These are phyloP conservation scores for Anneissia japonica DNA, from an alignment of 35 echinoderm and acorn worm genomes.

Conservation along the genomic window DNA sequence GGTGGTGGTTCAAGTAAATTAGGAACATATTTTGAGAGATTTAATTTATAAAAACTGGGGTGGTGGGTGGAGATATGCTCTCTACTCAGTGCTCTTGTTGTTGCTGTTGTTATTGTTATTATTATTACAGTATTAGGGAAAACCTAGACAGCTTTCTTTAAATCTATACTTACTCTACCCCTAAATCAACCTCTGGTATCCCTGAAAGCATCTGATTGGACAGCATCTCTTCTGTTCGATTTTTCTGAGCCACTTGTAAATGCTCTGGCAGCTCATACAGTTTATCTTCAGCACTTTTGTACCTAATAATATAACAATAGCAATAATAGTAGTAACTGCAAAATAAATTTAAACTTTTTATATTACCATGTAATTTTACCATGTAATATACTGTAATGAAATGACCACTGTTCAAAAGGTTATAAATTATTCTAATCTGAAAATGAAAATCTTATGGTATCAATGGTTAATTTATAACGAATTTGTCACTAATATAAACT, in stretches of 20 bases:
- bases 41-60: neutral
- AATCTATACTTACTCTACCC: constrained; percentile 82
- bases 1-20: neutral
- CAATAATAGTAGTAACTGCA: too few species aligned
- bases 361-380: neutral
- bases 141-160: too few species aligned
- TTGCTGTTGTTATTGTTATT: too few species aligned
- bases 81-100: too few species aligned
- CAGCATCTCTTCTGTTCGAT: constrained; percentile 93
- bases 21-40: neutral
- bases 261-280: constrained; percentile 91
- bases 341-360: neutral
- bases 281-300: constrained; percentile 81
- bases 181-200: constrained; percentile 93
- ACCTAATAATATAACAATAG: constrained; percentile 47
- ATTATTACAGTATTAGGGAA: too few species aligned
- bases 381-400: too few species aligned
- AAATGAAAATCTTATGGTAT: too few species aligned
- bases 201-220: constrained; percentile 99
- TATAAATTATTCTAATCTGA: too few species aligned
- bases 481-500: too few species aligned
- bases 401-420: too few species aligned
- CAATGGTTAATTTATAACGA: too few species aligned
- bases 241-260: constrained; percentile 61
- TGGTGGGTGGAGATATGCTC: neutral